A percentile compares a stretch with the other conserved stretches of the same genome.
These are phyloP conservation scores for Paracanthobrama guichenoti DNA, from an alignment of 2,113 vertebrate genomes.

Conservation along the genomic window DNA sequence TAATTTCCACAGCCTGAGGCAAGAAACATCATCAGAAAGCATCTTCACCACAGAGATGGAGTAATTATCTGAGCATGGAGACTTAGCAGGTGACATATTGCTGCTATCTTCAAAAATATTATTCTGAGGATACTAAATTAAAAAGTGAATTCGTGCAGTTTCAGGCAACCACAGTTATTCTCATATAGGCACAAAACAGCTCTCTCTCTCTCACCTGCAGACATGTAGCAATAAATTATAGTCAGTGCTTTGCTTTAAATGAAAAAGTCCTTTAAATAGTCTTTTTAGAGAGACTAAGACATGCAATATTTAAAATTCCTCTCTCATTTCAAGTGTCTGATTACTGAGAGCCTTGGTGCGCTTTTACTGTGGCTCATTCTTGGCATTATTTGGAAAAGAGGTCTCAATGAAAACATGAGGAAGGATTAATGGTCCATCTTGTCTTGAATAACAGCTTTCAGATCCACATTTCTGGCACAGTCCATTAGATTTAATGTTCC, in stretches of 20 bases:
- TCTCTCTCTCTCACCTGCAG: background rate
- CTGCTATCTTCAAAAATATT: background rate
- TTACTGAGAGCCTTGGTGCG: slow-evolving; percentile 6
- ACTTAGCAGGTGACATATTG: slow-evolving; percentile 3
- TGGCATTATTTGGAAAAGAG: slow-evolving; percentile 31
- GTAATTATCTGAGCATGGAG: slow-evolving; percentile 39
- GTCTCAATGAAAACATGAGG: background rate
- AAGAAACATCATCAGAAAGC: slow-evolving; percentile 23
- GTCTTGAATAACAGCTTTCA: background rate
- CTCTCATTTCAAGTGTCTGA: slow-evolving; percentile 33
- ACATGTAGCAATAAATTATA: background rate
- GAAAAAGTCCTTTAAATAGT: background rate
- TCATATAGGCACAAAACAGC: background rate
- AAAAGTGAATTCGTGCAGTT: background rate
- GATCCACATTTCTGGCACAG: background rate
- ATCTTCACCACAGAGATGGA: slow-evolving; percentile 13
- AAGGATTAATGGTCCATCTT: background rate
- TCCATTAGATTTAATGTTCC: background rate
- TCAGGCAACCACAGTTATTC: background rate
- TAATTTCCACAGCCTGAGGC: slow-evolving; percentile 18
- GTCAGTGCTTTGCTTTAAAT: background rate
- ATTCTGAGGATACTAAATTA: background rate
- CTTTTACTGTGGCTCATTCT: slow-evolving; percentile 4
- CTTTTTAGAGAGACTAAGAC: slow-evolving; percentile 1
- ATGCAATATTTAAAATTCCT: slow-evolving; percentile 30